Evolutionary conservation across 2,113 vertebrate species (phyloP).

Genomic region (Equus quagga): DNA sequence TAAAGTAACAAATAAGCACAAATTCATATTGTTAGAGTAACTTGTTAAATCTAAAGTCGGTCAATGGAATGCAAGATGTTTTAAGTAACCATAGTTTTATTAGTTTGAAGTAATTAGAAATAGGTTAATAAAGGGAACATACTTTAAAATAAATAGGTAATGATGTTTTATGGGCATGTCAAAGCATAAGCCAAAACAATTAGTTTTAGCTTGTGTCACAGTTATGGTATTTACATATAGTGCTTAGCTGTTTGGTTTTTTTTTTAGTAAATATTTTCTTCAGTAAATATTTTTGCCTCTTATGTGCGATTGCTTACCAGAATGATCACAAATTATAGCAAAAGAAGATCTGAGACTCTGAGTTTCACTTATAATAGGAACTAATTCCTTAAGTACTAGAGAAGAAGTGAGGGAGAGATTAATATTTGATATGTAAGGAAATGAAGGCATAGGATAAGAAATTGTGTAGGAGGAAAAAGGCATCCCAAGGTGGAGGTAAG

Average conservation of each 20-base stretch:
- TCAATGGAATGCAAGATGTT: slow-evolving; percentile 24
- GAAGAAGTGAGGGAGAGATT: background rate
- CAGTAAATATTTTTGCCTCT: background rate
- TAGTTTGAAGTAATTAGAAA: slow-evolving; percentile 53
- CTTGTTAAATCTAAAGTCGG: background rate
- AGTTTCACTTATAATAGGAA: slow-evolving; percentile 55
- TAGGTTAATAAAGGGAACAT: slow-evolving; percentile 51
- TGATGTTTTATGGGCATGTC: slow-evolving; percentile 43
- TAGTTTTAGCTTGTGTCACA: slow-evolving; percentile 43
- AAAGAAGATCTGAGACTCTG: background rate
- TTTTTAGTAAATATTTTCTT: slow-evolving; percentile 44
- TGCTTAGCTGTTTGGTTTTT: background rate
- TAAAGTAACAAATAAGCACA: background rate
- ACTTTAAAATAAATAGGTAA: slow-evolving; percentile 50
- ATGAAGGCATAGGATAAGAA: background rate
- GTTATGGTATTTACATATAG: background rate
- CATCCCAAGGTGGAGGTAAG: background rate
- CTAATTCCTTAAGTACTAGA: background rate
- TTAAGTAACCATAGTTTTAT: slow-evolving; percentile 44
- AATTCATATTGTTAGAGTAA: slow-evolving; percentile 21
- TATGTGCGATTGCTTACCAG: background rate
- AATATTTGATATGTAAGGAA: slow-evolving; percentile 36
- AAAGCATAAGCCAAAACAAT: slow-evolving; percentile 42
- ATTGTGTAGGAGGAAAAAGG: background rate
- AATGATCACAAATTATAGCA: slow-evolving; percentile 28